Base-by-base conservation (phyloP, 1,140 invertebrate species). In the Micrasema longulum region DNA sequence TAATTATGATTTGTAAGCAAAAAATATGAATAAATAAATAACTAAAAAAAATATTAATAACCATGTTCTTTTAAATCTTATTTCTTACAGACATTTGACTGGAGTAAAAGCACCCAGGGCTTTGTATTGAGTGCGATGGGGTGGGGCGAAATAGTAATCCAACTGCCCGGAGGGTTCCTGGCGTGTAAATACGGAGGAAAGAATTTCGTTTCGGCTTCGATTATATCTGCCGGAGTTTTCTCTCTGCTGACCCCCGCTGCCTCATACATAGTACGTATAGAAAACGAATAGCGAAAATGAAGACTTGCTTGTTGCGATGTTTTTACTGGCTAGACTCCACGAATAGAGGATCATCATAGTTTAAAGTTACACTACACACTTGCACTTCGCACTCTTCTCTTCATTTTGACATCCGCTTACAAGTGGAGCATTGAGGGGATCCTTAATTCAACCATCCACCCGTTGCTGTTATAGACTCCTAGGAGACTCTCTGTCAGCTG, bases 31-130 rank as follows among this genome's bases (percentile, higher is more conserved):
- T n/a, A n/a, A n/a, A n/a, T n/a, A n/a, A n/a, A n/a, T n/a, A n/a
- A n/a, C n/a, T n/a, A n/a, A n/a, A n/a, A n/a, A n/a, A n/a, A n/a
- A n/a, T n/a, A n/a, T n/a, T n/a, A n/a, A n/a, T n/a, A n/a, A n/a
- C n/a, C n/a, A n/a, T n/a, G n/a, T n/a, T n/a, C n/a, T n/a, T n/a
- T n/a, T n/a, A n/a, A n/a, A n/a, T n/a, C n/a, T n/a, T n/a, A n/a
- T n/a, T n/a, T n/a, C n/a, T 69, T 70, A 20, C 45, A 70, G 68
- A 70, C 68, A 6, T 70, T 70, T 22, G 43, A 48, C 1, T 70
- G 68, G 68, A 20, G 23, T 3, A 62, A 62, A 23, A 12, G 16
- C 9, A 63, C 38, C 5, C 68, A 70, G 23, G 57, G 57, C 1
- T 1, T 70, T 2, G 52, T 70, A 10, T n/a, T 70, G 4, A 63